phyloP scores from a whole-genome alignment of 53 echinoderm and acorn worm genomes.

The Henricia sp. region DNA sequence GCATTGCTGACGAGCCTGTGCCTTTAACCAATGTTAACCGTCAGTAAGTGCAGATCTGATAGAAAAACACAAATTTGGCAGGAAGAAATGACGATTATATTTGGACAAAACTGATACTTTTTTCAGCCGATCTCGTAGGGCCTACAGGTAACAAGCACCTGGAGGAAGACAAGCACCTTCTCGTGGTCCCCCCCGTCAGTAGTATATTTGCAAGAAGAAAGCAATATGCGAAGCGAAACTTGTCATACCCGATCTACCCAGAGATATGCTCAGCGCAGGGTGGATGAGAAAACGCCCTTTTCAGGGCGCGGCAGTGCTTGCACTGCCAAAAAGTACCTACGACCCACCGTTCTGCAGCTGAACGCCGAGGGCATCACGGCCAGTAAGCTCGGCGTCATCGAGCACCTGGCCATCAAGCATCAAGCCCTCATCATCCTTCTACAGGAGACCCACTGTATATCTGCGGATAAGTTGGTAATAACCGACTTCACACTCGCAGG shows the following conservation, averaged over 20 bases:
- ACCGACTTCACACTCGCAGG: neutral
- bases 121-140: neutral
- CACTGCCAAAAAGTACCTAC: neutral
- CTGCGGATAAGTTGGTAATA: neutral
- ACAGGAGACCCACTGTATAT: slow-evolving; percentile 23
- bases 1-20: no score
- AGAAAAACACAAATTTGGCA: no score
- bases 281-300: neutral
- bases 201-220: neutral
- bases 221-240: neutral
- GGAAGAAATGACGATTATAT: no score
- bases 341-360: slow-evolving; percentile 9
- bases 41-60: no score
- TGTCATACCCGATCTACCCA: neutral
- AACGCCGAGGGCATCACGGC: slow-evolving; percentile 14
- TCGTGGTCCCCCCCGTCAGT: slow-evolving; percentile 13
- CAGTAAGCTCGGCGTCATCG: neutral
- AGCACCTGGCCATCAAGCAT: neutral
- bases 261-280: neutral
- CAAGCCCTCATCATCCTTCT: neutral
- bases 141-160: no score
- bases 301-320: slow-evolving; percentile 12
- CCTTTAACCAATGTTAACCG: no score
- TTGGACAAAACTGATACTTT: neutral
- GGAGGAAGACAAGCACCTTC: neutral